Base-by-base conservation (phyloP, 2,888 invertebrate genomes). In the Lasioglossum leucozonium region DNA sequence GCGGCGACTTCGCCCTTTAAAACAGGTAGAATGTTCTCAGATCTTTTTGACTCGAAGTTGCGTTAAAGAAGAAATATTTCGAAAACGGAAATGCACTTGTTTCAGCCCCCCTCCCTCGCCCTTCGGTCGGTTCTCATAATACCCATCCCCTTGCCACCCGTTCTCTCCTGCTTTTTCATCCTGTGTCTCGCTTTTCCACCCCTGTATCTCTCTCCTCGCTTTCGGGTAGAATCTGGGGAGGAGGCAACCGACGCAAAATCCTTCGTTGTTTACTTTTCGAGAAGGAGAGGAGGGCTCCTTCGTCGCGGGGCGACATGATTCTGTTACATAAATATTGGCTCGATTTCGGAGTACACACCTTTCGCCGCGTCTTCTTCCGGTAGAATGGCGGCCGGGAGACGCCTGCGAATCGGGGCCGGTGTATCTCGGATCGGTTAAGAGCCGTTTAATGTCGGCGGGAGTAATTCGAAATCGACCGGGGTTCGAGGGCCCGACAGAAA, bases 241-340 rank as follows among this genome's bases (percentile, higher is more conserved):
- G 10, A 22, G 65, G 81, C 78, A 62, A 55, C 8, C 73, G 71
- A 40, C 58, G 81, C 58, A 80, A 81, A 80, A 81, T 86, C 86
- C 84, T 78, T 85, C 81, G 88, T 86, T 91, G 88, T 92, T 93
- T 92, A 89, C 91, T 87, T 91, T 91, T 87, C 44, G 26, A 84
- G 72, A 85, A 83, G 87, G 42, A 62, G 73, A 47, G 71, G n/a
- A n/a, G n/a, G n/a, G 37, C 26, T 77, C 81, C 78, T 82, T 78
- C 22, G 73, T 88, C 87, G 84, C 82, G 83, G 84, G 82, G 86
- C 88, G 89, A 92, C 90, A 89, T 87, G 89, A 92, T 92, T 93
- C 92, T 90, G 92, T 92, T 92, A 93, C 91, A 93, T 92, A 93
- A 93, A 93, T 93, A 93, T 93, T 92, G 91, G 91, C 91, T 92